phyloP scores from a whole-genome alignment of 2,113 vertebrate genomes.

The Marmota monax region DNA sequence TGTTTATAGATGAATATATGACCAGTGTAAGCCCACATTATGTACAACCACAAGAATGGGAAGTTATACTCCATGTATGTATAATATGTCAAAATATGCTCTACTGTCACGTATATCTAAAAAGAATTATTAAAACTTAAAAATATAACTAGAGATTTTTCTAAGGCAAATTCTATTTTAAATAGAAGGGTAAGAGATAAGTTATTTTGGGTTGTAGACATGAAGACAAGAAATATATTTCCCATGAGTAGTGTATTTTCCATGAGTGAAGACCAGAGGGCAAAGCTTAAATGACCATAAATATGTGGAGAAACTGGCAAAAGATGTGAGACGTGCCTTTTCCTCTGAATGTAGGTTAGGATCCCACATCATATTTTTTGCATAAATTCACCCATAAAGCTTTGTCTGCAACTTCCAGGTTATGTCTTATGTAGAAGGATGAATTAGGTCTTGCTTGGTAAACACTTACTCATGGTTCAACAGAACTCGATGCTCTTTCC shows the following conservation, averaged over 20 bases:
- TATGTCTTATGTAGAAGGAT: neutral
- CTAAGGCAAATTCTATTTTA: neutral
- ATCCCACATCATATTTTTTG: neutral
- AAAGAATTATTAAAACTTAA: too few species aligned
- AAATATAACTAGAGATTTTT: neutral
- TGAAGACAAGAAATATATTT: neutral
- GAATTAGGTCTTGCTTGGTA: neutral
- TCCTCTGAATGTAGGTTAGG: neutral
- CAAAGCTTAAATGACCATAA: conserved; percentile 15
- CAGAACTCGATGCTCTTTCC: neutral
- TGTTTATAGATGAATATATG: too few species aligned
- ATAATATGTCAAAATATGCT: too few species aligned
- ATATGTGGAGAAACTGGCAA: neutral
- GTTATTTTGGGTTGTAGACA: neutral
- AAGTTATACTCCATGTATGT: too few species aligned
- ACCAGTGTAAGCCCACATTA: too few species aligned
- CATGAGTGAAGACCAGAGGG: neutral
- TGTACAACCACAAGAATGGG: too few species aligned
- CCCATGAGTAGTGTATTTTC: conserved; percentile 17
- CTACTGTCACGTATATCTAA: too few species aligned
- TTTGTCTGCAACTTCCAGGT: neutral
- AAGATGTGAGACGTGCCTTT: neutral
- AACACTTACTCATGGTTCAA: neutral
- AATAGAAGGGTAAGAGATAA: neutral
- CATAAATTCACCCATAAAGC: neutral